Conservation (phyloP, 92 coral and sea anemone genomes). For the Ricordea florida region DNA sequence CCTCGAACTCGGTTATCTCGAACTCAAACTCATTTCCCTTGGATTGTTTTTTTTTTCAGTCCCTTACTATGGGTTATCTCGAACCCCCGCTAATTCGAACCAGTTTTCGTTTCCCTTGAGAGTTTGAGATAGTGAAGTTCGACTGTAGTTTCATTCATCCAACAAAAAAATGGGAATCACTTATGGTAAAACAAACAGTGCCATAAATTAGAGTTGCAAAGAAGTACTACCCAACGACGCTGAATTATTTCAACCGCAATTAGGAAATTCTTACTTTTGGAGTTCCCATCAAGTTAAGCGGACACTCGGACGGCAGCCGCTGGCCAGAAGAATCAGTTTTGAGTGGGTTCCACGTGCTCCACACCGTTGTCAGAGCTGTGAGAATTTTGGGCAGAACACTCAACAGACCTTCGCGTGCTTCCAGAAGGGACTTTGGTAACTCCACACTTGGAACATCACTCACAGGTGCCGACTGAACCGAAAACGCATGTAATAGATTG, state of each 20-base stretch:
- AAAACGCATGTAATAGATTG: slow-evolving; percentile 95
- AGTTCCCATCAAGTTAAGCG: slow-evolving; percentile 81
- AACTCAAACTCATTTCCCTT: no score
- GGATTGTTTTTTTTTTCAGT: no score
- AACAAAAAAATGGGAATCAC: no score
- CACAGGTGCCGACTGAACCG: slow-evolving; percentile 79
- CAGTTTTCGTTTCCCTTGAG: no score
- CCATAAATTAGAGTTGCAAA: no score
- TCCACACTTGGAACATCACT: slow-evolving; percentile 71
- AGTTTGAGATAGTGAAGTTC: no score
- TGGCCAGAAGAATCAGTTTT: slow-evolving; percentile 59
- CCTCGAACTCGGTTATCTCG: no score
- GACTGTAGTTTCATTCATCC: no score
- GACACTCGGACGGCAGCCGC: slow-evolving; percentile 76
- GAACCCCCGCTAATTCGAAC: no score
- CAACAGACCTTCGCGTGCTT: slow-evolving; percentile 89
- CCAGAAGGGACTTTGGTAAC: slow-evolving; percentile 81
- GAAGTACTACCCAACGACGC: background rate
- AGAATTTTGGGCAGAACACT: slow-evolving; percentile 87
- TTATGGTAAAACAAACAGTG: no score
- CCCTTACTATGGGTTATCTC: no score
- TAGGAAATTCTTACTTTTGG: slow-evolving; percentile 71
- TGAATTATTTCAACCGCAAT: background rate
- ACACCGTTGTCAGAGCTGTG: slow-evolving; percentile 76
- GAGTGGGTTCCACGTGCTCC: slow-evolving; percentile 92